Conservation (phyloP, 2,888 invertebrate species). For the Laothoe populi region DNA sequence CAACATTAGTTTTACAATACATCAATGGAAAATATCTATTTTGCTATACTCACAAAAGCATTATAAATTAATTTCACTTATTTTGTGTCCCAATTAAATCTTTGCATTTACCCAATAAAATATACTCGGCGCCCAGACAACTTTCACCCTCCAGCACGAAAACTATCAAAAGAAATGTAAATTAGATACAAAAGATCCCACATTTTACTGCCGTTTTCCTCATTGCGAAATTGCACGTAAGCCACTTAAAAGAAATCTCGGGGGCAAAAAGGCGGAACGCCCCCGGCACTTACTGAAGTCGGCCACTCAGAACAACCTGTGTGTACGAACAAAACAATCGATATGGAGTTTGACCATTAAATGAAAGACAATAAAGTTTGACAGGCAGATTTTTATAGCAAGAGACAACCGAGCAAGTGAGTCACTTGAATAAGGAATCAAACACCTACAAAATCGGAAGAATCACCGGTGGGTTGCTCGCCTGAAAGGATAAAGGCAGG, state of each 20-base stretch:
- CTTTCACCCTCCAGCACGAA: not conserved
- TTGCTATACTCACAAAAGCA: no score
- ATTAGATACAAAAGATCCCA: constrained; percentile 6
- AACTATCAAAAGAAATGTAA: constrained; percentile 23
- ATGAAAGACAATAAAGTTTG: not conserved
- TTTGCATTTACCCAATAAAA: not conserved
- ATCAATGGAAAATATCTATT: no score
- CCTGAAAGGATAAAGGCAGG: no score
- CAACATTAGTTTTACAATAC: no score
- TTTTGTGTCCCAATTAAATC: no score
- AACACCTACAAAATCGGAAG: no score
- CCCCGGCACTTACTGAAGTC: not conserved
- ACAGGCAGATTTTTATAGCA: no score
- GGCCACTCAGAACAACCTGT: constrained; percentile 19
- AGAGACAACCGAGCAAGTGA: no score
- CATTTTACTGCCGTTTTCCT: not conserved
- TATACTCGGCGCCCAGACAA: not conserved
- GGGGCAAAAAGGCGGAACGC: constrained; percentile 16
- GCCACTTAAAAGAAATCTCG: constrained; percentile 13
- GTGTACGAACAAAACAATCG: constrained; percentile 4
- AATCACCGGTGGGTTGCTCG: no score
- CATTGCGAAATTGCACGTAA: constrained; percentile 19
- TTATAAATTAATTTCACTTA: no score
- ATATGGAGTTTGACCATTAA: not conserved
- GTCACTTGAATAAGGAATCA: no score